Conservation (phyloP, 1,140 invertebrate genomes). For the Agraylea sexmaculata region DNA sequence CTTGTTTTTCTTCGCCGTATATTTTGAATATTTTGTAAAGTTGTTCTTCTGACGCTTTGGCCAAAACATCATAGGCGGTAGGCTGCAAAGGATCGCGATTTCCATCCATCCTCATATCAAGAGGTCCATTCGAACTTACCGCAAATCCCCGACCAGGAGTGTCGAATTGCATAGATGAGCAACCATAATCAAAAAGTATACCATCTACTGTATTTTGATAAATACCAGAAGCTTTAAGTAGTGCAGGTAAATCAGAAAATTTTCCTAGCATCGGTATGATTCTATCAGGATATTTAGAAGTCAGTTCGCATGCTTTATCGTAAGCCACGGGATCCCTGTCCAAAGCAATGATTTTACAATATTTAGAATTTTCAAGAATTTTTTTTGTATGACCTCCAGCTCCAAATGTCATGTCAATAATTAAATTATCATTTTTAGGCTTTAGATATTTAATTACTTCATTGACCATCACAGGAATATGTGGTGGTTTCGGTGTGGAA, state of each 20-base stretch:
- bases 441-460: conserved; percentile 58
- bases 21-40: conserved; percentile 72
- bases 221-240: conserved; percentile 51
- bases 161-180: conserved; percentile 92
- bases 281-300: conserved; percentile 52
- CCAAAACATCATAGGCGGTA: conserved; percentile 78
- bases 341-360: conserved; percentile 64
- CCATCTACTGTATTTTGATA: conserved; percentile 63
- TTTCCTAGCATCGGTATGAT: conserved; percentile 68
- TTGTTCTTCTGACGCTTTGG: conserved; percentile 62
- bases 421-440: conserved; percentile 44
- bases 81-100: conserved; percentile 53
- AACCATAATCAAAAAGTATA: conserved; percentile 88
- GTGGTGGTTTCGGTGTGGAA: conserved; percentile 27
- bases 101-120: conserved; percentile 95
- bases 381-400: conserved; percentile 74
- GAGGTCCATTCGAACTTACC: conserved; percentile 66
- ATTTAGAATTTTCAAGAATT: conserved; percentile 44
- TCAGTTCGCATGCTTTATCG: conserved; percentile 50
- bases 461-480: conserved; percentile 59
- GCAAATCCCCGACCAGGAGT: conserved; percentile 72
- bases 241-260: conserved; percentile 73
- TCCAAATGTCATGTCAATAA: conserved; percentile 90
- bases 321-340: conserved; percentile 79
- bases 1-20: conserved; percentile 85